These are phyloP conservation scores for Lydus trimaculatus DNA, from an alignment of 2,888 invertebrate species.

Conservation along the genomic window DNA sequence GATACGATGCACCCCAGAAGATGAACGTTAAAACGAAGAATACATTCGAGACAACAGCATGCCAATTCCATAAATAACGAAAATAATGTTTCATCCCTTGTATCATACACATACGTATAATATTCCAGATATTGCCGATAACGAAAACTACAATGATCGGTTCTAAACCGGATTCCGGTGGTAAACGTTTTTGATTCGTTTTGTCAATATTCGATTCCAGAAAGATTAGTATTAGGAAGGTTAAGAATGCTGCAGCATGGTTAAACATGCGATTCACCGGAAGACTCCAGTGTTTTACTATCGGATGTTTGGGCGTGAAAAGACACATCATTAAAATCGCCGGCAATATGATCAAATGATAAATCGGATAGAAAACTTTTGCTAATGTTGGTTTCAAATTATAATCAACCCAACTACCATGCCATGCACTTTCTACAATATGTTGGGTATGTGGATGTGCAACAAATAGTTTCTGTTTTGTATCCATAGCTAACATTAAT, in stretches of 20 bases:
- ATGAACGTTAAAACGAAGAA: slow-evolving; percentile 69
- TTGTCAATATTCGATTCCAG: slow-evolving; percentile 68
- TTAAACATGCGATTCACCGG: slow-evolving; percentile 78
- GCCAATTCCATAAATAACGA: slow-evolving; percentile 68
- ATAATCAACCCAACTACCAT: slow-evolving; percentile 63
- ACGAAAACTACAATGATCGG: slow-evolving; percentile 62
- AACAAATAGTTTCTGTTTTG: slow-evolving; percentile 76
- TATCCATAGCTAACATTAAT: slow-evolving; percentile 72
- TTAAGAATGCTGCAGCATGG: slow-evolving; percentile 68
- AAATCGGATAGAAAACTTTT: slow-evolving; percentile 46
- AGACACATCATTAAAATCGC: slow-evolving; percentile 60
- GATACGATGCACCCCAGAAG: slow-evolving; percentile 69
- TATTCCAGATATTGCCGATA: slow-evolving; percentile 65
- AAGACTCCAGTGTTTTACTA: slow-evolving; percentile 66
- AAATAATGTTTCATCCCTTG: slow-evolving; percentile 67
- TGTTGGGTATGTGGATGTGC: slow-evolving; percentile 80
- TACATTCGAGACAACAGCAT: slow-evolving; percentile 67
- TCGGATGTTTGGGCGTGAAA: slow-evolving; percentile 59
- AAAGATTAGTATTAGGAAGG: slow-evolving; percentile 71
- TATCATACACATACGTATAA: slow-evolving; percentile 65
- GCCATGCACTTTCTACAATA: slow-evolving; percentile 71
- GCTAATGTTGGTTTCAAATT: slow-evolving; percentile 50
- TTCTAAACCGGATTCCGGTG: slow-evolving; percentile 66
- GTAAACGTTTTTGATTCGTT: slow-evolving; percentile 64
- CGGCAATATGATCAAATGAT: slow-evolving; percentile 60